Evolutionary conservation across 2,113 vertebrate species (phyloP), one percentile per base, ranked within the genome.

Genomic region (Macaca nemestrina): DNA sequence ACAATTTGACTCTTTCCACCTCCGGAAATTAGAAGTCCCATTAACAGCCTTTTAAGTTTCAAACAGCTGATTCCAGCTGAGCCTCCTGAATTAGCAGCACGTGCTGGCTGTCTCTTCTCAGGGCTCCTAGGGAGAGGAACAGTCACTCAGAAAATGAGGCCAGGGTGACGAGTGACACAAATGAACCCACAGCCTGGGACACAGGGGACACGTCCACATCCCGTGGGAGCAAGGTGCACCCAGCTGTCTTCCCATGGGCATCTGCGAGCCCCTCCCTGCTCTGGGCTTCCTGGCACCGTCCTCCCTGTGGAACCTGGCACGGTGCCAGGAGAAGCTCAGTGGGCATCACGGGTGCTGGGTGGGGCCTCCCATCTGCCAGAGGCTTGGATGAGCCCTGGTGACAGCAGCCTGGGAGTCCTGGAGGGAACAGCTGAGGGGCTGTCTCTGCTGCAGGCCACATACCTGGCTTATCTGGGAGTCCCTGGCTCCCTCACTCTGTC

Each of bases 11-110:
- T 45, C 45, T 13, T 40, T 72, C 87, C 30, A 64, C 70, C 48
- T 84, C 82, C 57, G 85, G 78, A 91, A 92, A 94, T 35, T 73
- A 79, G 90, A 96, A 97, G 95, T 93, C 82, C 89, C 94, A 79
- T 97, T 95, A 97, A 59, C 64, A 93, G 59, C 40, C 88, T 75
- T 98, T 30, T 73, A 97, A 96, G 89, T 72, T 95, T 97, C 82
- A 96, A 97, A 96, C 43, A 96, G 96, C 92, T 97, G 96, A 97
- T 98, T 97, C 93, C 67, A 95, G 85, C 79, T 64, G 90, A 93
- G 78, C 94, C 95, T 79, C 96, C 52, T 75, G 59, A 90, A 95
- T 95, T 96, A 92, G 94, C 64, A 64, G 61, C 61, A 30, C 61
- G 11, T 11, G 0, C 5, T 5, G 61, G 27, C 61, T 64, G 27